phyloP scores from a whole-genome alignment of 37 sponge, comb jelly and placozoan genomes.

The Theonella swinhoei region DNA sequence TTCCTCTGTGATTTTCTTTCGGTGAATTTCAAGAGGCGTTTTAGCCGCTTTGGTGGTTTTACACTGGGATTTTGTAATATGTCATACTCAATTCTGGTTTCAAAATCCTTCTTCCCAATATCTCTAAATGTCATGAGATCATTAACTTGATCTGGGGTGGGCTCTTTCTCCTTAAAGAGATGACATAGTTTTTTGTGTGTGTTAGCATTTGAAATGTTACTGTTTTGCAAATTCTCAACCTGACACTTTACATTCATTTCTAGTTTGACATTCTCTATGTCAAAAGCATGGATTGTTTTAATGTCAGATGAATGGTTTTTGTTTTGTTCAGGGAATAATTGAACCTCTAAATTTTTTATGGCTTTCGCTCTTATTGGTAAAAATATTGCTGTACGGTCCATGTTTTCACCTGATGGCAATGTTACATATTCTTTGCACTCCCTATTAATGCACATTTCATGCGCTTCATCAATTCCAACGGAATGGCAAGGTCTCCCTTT shows the following conservation, averaged over 20 bases:
- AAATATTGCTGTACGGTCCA: conserved; percentile 5
- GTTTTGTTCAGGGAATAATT: conserved; percentile 8
- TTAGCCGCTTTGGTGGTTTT: neutral
- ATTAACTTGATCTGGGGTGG: conserved; percentile 2
- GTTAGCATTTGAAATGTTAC: neutral
- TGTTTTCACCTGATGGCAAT: conserved; percentile 14
- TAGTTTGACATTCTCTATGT: neutral
- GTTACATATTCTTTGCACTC: conserved; percentile 11
- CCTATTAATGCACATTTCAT: conserved; percentile 50
- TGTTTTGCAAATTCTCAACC: neutral
- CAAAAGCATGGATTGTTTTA: neutral
- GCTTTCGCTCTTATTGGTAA: conserved; percentile 8
- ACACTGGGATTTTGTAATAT: neutral
- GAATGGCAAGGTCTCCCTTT: conserved; percentile 14
- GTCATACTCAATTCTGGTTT: neutral
- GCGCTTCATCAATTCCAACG: conserved; percentile 53
- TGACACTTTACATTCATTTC: conserved; percentile 9
- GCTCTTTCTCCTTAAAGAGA: neutral
- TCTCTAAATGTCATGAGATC: conserved; percentile 9
- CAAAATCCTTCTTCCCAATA: neutral
- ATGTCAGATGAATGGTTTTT: neutral
- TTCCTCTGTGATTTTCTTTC: neutral
- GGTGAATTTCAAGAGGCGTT: neutral
- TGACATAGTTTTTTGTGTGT: too few relatives aligned
- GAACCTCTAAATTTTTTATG: conserved; percentile 14